phyloP scores from a whole-genome alignment of 1,140 invertebrate genomes.

The Thalassaphorura encarpata region DNA sequence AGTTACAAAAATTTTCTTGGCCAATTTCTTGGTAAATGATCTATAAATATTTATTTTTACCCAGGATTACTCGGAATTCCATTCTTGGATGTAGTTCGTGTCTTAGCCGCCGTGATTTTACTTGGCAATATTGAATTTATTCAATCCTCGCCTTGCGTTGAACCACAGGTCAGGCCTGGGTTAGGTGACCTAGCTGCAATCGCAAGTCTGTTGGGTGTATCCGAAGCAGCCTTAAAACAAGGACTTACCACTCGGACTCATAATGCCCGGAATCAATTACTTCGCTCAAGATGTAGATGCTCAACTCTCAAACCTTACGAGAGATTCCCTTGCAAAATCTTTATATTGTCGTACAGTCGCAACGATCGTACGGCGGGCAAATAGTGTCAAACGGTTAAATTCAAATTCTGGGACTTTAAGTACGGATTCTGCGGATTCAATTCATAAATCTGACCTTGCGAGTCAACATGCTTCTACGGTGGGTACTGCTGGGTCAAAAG shows the following conservation, averaged over 20 bases:
- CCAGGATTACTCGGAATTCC: constrained; percentile 76
- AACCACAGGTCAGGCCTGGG: constrained; percentile 40
- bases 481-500: constrained; percentile 73
- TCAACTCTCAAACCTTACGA: constrained; percentile 69
- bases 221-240: constrained; percentile 60
- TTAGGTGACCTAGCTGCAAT: constrained; percentile 64
- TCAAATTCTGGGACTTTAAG: constrained; percentile 75
- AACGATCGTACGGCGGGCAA: constrained; percentile 81
- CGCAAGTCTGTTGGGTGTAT: constrained; percentile 73
- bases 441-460: constrained; percentile 63
- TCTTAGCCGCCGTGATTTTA: constrained; percentile 77
- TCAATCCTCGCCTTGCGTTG: constrained; percentile 45
- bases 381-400: constrained; percentile 76
- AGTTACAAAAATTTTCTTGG: constrained; percentile 1
- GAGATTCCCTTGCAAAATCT: constrained; percentile 83
- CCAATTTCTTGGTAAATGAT: not conserved
- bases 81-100: constrained; percentile 82
- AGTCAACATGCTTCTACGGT: constrained; percentile 80
- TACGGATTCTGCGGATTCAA: constrained; percentile 82
- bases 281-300: constrained; percentile 38
- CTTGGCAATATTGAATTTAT: constrained; percentile 84
- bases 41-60: constrained; percentile 17
- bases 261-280: constrained; percentile 69
- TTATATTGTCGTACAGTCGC: constrained; percentile 90
- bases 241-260: constrained; percentile 76